These are phyloP conservation scores for Emys orbicularis DNA, from an alignment of 2,797 vertebrate species.

Conservation along the genomic window DNA sequence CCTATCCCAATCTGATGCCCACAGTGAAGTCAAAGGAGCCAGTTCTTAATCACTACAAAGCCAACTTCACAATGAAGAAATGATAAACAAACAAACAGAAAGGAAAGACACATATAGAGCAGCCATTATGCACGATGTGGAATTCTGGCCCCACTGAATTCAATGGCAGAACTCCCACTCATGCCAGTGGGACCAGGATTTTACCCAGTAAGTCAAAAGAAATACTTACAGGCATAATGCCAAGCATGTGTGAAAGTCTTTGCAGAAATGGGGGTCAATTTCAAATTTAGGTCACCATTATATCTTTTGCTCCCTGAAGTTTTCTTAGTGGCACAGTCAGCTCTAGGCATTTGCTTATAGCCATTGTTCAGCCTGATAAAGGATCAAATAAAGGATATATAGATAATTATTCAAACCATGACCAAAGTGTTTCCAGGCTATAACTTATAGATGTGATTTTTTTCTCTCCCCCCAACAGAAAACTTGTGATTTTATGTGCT, in stretches of 20 bases:
- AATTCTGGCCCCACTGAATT: neutral
- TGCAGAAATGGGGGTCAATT: neutral
- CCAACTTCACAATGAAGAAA: neutral
- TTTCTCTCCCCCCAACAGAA: conserved; percentile 56
- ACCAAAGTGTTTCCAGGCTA: conserved; percentile 36
- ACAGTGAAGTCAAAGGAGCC: neutral
- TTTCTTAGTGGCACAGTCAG: neutral
- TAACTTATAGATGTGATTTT: conserved; percentile 56
- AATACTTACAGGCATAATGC: neutral
- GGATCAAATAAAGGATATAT: neutral
- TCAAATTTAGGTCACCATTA: neutral
- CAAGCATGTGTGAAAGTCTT: neutral
- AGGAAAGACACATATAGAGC: neutral
- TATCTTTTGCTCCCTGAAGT: neutral
- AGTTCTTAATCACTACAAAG: neutral
- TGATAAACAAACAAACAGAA: neutral
- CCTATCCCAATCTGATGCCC: neutral
- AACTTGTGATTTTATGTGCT: conserved; percentile 85
- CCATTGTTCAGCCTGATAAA: neutral
- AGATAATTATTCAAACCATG: neutral
- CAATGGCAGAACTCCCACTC: neutral
- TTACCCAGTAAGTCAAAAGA: neutral
- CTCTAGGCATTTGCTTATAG: neutral
- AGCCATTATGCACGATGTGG: neutral
- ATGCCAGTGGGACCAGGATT: neutral